phyloP scores from a whole-genome alignment of 2,797 vertebrate genomes.

The Urosaurus nigricauda region DNA sequence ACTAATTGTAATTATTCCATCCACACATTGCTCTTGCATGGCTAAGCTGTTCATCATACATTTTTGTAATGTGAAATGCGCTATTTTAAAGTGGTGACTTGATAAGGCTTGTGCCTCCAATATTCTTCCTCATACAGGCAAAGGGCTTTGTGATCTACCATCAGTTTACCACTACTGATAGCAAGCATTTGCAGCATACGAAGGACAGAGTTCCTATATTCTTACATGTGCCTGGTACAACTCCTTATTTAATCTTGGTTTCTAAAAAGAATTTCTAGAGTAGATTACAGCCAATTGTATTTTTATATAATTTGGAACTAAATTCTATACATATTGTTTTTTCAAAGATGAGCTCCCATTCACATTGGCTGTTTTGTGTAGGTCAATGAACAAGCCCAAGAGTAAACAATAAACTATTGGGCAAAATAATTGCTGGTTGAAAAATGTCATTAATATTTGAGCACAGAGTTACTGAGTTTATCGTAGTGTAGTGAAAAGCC shows the following conservation, averaged over 20 bases:
- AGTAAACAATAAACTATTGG: neutral
- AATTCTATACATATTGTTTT: neutral
- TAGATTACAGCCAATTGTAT: neutral
- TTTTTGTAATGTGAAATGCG: neutral
- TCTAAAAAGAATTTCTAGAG: neutral
- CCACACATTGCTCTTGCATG: neutral
- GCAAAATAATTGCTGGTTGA: neutral
- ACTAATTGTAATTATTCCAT: neutral
- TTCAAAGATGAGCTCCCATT: neutral
- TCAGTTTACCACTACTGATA: neutral
- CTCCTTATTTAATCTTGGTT: neutral
- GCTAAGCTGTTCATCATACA: neutral
- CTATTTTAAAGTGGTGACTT: neutral
- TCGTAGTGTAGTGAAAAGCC: neutral
- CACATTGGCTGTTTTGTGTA: neutral
- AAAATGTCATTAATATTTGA: neutral
- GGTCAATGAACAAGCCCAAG: neutral
- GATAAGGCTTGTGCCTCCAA: neutral
- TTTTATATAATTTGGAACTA: neutral
- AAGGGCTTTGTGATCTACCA: neutral
- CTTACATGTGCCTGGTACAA: neutral
- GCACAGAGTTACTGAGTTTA: neutral
- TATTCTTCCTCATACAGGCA: neutral
- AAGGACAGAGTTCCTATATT: neutral
- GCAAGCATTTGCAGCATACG: neutral